Percentiles rank a stretch among this genome's conserved stretches.
Evolutionary conservation across 1,140 invertebrate genomes (phyloP).

Genomic region (Paralvinella palmiformis): DNA sequence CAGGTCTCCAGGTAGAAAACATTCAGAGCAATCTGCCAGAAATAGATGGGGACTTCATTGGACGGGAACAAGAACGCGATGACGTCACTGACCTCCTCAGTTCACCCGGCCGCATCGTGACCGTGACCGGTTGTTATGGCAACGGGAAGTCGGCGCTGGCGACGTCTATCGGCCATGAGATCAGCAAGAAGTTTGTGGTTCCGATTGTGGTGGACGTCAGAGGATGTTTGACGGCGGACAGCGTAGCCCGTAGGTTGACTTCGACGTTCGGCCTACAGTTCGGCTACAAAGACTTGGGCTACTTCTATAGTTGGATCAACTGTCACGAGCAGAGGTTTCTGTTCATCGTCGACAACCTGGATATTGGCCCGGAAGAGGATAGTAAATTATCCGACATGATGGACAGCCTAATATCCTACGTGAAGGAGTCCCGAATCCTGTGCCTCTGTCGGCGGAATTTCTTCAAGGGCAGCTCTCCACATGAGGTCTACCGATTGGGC

Average conservation of each 20-base stretch:
- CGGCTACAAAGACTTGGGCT: background rate
- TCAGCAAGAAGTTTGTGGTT: background rate
- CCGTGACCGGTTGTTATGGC: background rate
- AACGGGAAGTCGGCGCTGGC: conserved; percentile 13
- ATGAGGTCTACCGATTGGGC: background rate
- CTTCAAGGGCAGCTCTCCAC: conserved; percentile 1
- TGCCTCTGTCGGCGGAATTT: conserved; percentile 6
- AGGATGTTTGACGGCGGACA: background rate
- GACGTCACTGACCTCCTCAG: conserved; percentile 1
- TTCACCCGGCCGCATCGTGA: conserved; percentile 3
- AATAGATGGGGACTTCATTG: background rate
- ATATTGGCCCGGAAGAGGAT: background rate
- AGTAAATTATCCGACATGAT: conserved; percentile 5
- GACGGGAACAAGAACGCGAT: background rate
- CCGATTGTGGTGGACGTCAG: conserved; percentile 1
- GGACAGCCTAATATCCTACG: conserved; percentile 4
- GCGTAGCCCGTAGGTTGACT: background rate
- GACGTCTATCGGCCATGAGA: background rate
- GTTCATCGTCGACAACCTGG: conserved; percentile 16
- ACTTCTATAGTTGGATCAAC: conserved; percentile 16
- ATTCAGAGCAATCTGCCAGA: conserved; percentile 1
- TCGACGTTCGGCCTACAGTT: conserved; percentile 7
- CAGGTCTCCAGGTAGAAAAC: conserved; percentile 13
- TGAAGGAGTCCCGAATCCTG: conserved; percentile 3
- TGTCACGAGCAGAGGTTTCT: conserved; percentile 14